Percentiles rank a stretch among this genome's conserved stretches.
phyloP scores from a whole-genome alignment of 2,888 invertebrate genomes.

The Aleiodes testaceus region DNA sequence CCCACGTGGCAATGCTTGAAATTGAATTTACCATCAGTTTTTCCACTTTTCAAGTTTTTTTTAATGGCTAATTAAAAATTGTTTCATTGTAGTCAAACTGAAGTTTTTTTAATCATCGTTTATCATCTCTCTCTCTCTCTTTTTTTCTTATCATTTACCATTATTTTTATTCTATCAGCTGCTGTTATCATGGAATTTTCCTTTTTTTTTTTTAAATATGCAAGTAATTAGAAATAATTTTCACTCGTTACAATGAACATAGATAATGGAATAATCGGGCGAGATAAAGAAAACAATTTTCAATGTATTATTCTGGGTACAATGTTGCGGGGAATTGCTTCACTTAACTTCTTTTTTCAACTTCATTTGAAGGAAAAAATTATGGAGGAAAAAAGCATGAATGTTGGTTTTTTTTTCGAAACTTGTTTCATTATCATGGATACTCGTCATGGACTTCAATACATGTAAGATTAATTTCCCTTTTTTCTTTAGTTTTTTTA shows the following conservation, averaged over 20 bases:
- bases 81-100: too few species aligned
- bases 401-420: slow-evolving; percentile 3
- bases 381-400: neutral
- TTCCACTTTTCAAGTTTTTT: too few species aligned
- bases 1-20: slow-evolving; percentile 6
- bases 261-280: slow-evolving; percentile 2
- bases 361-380: neutral
- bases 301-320: neutral
- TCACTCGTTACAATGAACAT: neutral
- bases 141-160: neutral
- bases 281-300: neutral
- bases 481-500: neutral
- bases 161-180: neutral
- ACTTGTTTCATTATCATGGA: slow-evolving; percentile 9
- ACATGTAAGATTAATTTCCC: neutral
- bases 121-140: neutral
- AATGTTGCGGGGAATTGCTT: neutral
- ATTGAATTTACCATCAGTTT: neutral
- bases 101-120: neutral
- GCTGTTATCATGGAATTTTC: neutral
- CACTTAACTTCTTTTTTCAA: neutral
- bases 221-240: slow-evolving; percentile 28
- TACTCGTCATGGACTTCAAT: slow-evolving; percentile 2
- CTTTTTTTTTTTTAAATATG: neutral
- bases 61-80: too few species aligned